These are phyloP conservation scores for Nymphalis urticae DNA, from an alignment of 2,888 invertebrate genomes.

Conservation along the genomic window DNA sequence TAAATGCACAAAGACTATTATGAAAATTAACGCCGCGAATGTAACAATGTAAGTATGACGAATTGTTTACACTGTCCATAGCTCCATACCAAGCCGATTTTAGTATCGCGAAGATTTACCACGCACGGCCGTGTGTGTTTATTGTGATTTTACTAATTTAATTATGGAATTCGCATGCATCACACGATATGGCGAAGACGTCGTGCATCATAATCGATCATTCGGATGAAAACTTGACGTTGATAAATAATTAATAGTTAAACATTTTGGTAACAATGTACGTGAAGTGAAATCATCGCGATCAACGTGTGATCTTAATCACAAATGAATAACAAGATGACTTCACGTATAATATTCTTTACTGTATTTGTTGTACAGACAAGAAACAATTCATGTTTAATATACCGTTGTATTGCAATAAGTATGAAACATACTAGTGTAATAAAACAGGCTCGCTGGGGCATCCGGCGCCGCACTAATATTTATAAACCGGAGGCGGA, in stretches of 20 bases:
- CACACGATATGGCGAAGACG: slow-evolving; percentile 46
- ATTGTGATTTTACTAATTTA: slow-evolving; percentile 17
- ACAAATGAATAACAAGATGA: background rate
- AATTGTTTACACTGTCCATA: slow-evolving; percentile 40
- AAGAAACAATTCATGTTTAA: slow-evolving; percentile 3
- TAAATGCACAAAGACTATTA: slow-evolving; percentile 36
- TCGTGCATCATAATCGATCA: slow-evolving; percentile 29
- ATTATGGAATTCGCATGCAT: slow-evolving; percentile 42
- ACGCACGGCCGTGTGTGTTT: slow-evolving; percentile 32
- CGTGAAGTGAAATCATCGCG: background rate
- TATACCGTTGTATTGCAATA: slow-evolving; percentile 23
- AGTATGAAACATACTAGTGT: slow-evolving; percentile 38
- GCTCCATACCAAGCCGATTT: slow-evolving; percentile 19
- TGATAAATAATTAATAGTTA: slow-evolving; percentile 17
- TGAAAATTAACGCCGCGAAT: slow-evolving; percentile 37
- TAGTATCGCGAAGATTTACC: slow-evolving; percentile 40
- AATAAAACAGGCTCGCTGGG: slow-evolving; percentile 39
- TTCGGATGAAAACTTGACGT: slow-evolving; percentile 23
- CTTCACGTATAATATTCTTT: background rate
- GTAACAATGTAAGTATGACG: slow-evolving; percentile 36
- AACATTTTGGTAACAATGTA: background rate
- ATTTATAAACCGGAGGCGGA: slow-evolving; percentile 77
- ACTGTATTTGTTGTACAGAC: background rate
- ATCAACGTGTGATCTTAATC: background rate
- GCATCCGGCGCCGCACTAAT: slow-evolving; percentile 74